Percentiles rank a stretch among this genome's conserved stretches.
Evolutionary conservation across 2,888 invertebrate species (phyloP).

Genomic region (Acronicta psi): DNA sequence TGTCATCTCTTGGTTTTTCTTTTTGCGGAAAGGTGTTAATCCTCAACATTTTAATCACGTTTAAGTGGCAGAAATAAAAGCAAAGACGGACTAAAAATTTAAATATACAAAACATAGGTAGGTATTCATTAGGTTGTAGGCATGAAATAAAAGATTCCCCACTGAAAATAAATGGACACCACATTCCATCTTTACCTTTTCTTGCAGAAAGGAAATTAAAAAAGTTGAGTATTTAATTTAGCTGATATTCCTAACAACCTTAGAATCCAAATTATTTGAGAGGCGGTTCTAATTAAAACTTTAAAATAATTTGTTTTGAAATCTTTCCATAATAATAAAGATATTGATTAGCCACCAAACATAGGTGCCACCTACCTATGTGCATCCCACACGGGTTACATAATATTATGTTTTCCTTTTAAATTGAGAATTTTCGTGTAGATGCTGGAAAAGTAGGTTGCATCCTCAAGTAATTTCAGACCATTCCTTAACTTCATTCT

Average conservation of each 20-base stretch:
- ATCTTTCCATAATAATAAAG: conserved; percentile 5
- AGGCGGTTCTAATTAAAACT: conserved; percentile 45
- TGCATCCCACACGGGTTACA: background rate
- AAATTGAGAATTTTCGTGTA: conserved; percentile 61
- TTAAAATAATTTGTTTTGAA: conserved; percentile 26
- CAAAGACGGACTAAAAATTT: conserved; percentile 6
- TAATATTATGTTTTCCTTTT: conserved; percentile 33
- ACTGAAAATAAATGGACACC: conserved; percentile 28
- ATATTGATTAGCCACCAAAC: background rate
- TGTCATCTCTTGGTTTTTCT: conserved; percentile 20
- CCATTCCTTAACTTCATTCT: conserved; percentile 67
- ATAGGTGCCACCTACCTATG: too few species aligned
- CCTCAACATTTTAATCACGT: conserved; percentile 23
- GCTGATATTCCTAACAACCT: conserved; percentile 32
- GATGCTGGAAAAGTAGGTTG: conserved; percentile 32
- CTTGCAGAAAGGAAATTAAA: conserved; percentile 53
- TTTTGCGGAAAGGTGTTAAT: conserved; percentile 19
- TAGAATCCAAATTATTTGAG: conserved; percentile 37
- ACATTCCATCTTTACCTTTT: conserved; percentile 34
- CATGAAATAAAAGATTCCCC: conserved; percentile 19
- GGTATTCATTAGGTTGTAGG: too few species aligned
- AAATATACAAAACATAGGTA: conserved; percentile 10
- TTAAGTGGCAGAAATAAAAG: conserved; percentile 27
- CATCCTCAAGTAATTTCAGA: conserved; percentile 62
- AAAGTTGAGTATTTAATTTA: conserved; percentile 54